Percentiles rank a stretch among this genome's conserved stretches.
phyloP scores from a whole-genome alignment of 2,797 vertebrate genomes.

The Catharus ustulatus region DNA sequence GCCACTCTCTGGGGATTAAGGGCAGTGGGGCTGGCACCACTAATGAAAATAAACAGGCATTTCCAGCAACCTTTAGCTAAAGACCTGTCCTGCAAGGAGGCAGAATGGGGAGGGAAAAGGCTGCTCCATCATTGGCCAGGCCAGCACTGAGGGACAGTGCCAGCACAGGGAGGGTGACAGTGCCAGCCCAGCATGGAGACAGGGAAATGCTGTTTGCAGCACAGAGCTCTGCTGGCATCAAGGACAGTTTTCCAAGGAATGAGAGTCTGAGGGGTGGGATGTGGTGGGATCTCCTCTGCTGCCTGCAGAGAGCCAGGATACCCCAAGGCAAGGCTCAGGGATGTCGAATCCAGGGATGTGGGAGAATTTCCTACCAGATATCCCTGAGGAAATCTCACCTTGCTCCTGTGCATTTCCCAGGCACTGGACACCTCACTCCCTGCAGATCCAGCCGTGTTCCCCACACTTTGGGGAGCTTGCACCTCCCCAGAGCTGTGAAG shows the following conservation, averaged over 20 bases:
- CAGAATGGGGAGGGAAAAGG: not conserved
- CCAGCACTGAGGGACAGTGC: not conserved
- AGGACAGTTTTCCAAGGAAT: not conserved
- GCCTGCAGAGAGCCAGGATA: not conserved
- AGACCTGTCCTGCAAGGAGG: not conserved
- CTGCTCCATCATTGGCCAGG: not conserved
- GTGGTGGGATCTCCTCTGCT: not conserved
- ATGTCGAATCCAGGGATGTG: not conserved
- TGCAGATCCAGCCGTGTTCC: not conserved
- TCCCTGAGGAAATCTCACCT: not conserved
- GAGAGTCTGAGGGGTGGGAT: not conserved
- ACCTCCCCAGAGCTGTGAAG: not conserved
- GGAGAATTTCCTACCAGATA: not conserved
- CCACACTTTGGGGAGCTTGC: not conserved
- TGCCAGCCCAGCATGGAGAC: not conserved
- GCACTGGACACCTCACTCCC: fast-evolving
- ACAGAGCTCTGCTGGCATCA: not conserved
- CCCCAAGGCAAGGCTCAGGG: not conserved
- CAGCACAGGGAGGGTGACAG: not conserved
- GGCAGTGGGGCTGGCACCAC: not conserved
- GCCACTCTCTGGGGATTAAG: not conserved
- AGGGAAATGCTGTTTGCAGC: not conserved
- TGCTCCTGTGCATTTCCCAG: not conserved
- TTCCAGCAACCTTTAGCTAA: not conserved
- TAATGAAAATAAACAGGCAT: not conserved